A percentile compares a stretch with the other conserved stretches of the same genome.
Conservation (phyloP, 2,797 vertebrate genomes). For the Natrix natrix region DNA sequence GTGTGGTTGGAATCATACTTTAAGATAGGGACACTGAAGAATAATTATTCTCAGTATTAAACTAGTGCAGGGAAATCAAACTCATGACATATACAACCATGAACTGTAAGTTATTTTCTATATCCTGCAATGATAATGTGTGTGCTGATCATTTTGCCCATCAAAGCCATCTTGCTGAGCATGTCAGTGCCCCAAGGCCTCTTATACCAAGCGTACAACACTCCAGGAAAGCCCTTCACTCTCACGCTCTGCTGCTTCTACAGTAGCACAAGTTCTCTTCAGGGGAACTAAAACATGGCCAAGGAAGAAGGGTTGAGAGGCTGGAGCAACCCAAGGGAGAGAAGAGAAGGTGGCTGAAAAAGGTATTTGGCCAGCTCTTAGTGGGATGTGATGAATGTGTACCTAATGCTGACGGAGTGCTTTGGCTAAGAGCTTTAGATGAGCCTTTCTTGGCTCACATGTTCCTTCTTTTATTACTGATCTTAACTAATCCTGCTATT, state of each 20-base stretch:
- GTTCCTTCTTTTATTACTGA: not conserved
- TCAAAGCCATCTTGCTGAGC: not conserved
- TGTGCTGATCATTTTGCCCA: not conserved
- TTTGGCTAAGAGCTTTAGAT: not conserved
- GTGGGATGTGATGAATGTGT: not conserved
- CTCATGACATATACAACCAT: not conserved
- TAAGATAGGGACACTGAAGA: not conserved
- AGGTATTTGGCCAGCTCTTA: not conserved
- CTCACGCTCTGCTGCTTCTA: not conserved
- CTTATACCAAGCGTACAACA: not conserved
- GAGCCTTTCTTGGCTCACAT: not conserved
- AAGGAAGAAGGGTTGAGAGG: not conserved
- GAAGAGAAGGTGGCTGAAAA: not conserved
- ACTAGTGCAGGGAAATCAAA: not conserved
- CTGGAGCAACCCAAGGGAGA: not conserved
- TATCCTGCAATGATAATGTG: not conserved
- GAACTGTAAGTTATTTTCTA: not conserved
- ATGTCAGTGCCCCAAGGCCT: not conserved
- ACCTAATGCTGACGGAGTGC: too few relatives aligned
- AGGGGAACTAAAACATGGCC: not conserved
- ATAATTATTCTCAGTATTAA: not conserved
- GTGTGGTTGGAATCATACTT: not conserved
- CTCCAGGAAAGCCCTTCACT: not conserved
- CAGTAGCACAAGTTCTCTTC: not conserved
- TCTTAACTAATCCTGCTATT: not conserved